phyloP scores from a whole-genome alignment of 2,888 invertebrate genomes.

The Ferrisia virgata region DNA sequence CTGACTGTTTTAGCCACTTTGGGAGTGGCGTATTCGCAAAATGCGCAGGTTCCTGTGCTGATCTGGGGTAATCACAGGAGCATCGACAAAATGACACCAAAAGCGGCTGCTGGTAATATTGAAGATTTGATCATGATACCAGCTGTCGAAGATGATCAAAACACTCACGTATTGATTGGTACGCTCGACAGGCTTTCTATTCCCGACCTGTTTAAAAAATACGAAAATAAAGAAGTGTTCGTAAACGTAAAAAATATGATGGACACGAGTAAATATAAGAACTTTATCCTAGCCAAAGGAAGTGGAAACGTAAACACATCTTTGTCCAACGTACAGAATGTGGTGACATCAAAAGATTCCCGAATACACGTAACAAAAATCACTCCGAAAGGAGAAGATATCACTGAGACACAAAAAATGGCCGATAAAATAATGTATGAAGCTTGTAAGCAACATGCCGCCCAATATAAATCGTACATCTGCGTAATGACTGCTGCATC shows the following conservation, averaged over 20 bases:
- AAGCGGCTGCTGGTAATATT: background rate
- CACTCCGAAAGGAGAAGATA: background rate
- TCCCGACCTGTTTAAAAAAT: background rate
- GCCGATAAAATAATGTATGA: slow-evolving; percentile 29
- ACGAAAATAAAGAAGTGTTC: background rate
- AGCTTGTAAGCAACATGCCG: slow-evolving; percentile 54
- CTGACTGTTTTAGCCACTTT: background rate
- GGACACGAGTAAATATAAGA: background rate
- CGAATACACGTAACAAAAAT: background rate
- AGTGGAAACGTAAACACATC: background rate
- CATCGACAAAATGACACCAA: background rate
- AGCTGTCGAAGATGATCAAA: background rate
- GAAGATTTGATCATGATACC: background rate
- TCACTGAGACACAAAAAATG: background rate
- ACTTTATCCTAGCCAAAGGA: background rate
- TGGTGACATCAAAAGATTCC: background rate
- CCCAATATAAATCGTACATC: slow-evolving; percentile 56
- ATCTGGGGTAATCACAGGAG: background rate
- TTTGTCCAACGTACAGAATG: background rate
- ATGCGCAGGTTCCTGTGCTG: background rate
- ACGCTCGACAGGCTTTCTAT: background rate
- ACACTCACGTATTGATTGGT: background rate
- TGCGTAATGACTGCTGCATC: slow-evolving; percentile 64
- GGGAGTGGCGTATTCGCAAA: background rate
- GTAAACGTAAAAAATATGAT: background rate